These are phyloP conservation scores for Clusia tigrina DNA, from an alignment of 2,888 invertebrate species.

Conservation along the genomic window DNA sequence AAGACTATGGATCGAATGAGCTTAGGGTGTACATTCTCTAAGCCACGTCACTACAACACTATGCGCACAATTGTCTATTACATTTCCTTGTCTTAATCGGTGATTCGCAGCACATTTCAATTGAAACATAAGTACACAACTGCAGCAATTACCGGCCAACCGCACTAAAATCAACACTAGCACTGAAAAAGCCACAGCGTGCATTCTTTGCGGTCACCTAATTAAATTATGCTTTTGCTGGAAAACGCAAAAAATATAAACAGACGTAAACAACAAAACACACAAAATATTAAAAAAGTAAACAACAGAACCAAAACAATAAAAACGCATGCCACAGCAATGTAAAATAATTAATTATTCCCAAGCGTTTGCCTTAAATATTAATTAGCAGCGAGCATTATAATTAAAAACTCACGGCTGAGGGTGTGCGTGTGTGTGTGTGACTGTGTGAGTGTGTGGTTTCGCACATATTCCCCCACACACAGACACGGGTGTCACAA, in stretches of 20 bases:
- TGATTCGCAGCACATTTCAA: too few species aligned
- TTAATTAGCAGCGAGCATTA: conserved; percentile 40
- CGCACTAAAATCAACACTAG: too few species aligned
- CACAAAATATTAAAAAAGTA: not conserved
- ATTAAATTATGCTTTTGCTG: not conserved
- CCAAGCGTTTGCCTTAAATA: conserved; percentile 37
- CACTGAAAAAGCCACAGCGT: not conserved
- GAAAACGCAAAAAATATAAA: not conserved
- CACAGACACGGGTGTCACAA: not conserved
- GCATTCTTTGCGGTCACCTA: not conserved
- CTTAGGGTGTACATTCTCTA: too few species aligned
- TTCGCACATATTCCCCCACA: not conserved
- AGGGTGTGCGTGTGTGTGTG: conserved; percentile 14
- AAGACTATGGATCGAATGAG: too few species aligned
- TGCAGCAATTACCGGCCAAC: too few species aligned
- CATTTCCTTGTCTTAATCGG: too few species aligned
- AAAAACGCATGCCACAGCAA: not conserved
- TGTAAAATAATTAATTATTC: conserved; percentile 40
- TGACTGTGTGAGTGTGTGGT: not conserved
- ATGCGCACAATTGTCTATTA: too few species aligned
- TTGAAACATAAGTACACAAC: too few species aligned
- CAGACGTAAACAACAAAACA: conserved; percentile 20
- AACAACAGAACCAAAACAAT: not conserved
- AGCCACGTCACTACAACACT: too few species aligned
- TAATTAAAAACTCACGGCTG: conserved; percentile 42